Base-by-base conservation (phyloP, 2,888 invertebrate genomes). In the Plemyria rubiginata region DNA sequence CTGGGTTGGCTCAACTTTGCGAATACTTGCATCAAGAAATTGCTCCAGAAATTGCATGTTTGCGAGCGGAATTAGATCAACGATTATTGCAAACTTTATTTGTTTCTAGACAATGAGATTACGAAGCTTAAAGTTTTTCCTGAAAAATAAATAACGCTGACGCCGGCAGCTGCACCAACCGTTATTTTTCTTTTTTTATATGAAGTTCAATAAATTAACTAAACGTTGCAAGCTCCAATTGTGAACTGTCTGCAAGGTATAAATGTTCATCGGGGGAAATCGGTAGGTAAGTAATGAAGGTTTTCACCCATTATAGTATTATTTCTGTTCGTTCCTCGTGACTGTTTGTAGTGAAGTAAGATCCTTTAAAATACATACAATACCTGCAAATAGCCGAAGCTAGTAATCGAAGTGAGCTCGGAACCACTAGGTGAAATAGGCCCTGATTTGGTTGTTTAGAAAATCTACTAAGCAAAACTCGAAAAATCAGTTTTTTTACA, bases 51-150 rank as follows among this genome's bases (percentile, higher is more conserved):
- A 15, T 49, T 5, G 48, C 40, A 8, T 22, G 48, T 40, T 49
- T 28, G 9, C 22, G n/a, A 29, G 29, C 41, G 4, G 16, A 36
- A 29, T 38, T 40, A 49, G 59, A 60, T 60, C 59, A 49, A 52
- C 49, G 54, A 54, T 60, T 54, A 60, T 43, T 50, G 54, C 54
- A 41, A 43, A 54, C 60, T 60, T 54, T 54, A 52, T 53, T 48
- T 60, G 53, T 54, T 59, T 50, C 49, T 48, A 53, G 51, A 51
- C 48, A 59, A 59, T 52, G 28, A 59, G 59, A 60, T 54, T 50
- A 54, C 9, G 29, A 28, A 45, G 54, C 48, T 54, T 54, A 54
- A 40, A 59, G 32, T 54, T 59, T 50, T 49, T 43, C 49, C 36
- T 43, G 49, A 29, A 60, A 59, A 60, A 60, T 49, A 51, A 54